Conservation (phyloP, 2,888 invertebrate species). For the Catocala fraxini region DNA sequence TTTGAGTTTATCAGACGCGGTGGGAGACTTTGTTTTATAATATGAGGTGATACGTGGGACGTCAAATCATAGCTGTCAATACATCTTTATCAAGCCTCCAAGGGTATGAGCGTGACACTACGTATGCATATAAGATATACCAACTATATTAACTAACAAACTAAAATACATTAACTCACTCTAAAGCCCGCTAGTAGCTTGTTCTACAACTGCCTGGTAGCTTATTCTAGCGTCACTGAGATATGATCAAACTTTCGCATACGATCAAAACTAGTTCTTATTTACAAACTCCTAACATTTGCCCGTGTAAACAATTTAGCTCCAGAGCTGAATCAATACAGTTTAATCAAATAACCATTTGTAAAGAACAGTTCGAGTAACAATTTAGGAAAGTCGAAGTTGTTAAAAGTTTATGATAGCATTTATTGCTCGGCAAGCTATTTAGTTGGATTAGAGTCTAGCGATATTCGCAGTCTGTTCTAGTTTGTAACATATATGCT, state of each 20-base stretch:
- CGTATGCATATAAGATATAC: no score
- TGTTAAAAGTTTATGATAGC: slow-evolving; percentile 26
- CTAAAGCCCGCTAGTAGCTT: slow-evolving; percentile 33
- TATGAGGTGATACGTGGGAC: no score
- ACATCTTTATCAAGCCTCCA: no score
- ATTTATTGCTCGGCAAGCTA: slow-evolving; percentile 7
- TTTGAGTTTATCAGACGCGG: no score
- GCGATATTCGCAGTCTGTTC: not conserved
- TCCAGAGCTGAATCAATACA: slow-evolving; percentile 3
- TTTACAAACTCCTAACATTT: slow-evolving; percentile 50
- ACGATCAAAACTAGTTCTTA: slow-evolving; percentile 47
- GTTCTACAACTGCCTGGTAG: slow-evolving; percentile 34
- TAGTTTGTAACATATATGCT: slow-evolving; percentile 2
- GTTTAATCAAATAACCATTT: not conserved
- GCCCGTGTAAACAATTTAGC: slow-evolving; percentile 1
- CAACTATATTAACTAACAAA: no score
- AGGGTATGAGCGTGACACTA: no score
- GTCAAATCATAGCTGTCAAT: no score
- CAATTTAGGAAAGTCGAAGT: slow-evolving; percentile 24
- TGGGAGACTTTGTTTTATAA: no score
- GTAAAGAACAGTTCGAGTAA: slow-evolving; percentile 7
- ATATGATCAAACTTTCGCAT: slow-evolving; percentile 67
- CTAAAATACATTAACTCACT: no score
- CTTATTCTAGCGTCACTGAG: slow-evolving; percentile 59
- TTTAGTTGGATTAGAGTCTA: slow-evolving; percentile 17